phyloP scores from a whole-genome alignment of 2,797 vertebrate species.

The Echiichthys vipera region DNA sequence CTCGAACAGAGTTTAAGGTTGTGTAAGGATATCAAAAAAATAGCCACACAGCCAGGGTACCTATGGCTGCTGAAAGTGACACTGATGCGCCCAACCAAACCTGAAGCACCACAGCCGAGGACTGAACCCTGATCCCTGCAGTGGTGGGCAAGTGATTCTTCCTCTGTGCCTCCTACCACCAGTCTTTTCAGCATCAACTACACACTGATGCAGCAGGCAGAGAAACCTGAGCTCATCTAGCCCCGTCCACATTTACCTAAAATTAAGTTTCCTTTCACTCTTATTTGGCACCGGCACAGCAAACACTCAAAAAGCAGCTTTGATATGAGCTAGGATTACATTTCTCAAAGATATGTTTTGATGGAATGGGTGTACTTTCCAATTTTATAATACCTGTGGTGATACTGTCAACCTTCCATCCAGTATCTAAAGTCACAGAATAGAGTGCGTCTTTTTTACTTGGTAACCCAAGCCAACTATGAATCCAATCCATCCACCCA shows the following conservation, averaged over 20 bases:
- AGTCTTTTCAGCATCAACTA: background rate
- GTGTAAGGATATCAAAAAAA: slow-evolving; percentile 14
- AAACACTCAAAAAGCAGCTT: background rate
- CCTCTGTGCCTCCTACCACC: background rate
- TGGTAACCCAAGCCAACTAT: background rate
- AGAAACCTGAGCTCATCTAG: background rate
- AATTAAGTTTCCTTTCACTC: background rate
- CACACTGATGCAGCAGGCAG: background rate
- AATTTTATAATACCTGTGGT: background rate
- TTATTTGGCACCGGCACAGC: background rate
- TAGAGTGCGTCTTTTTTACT: background rate
- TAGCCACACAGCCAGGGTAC: background rate
- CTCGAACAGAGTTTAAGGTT: slow-evolving; percentile 44
- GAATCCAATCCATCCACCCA: background rate
- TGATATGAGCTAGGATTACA: background rate
- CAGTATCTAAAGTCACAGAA: background rate
- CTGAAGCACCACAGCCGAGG: background rate
- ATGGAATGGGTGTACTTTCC: background rate
- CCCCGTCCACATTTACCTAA: background rate
- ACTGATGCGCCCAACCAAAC: background rate
- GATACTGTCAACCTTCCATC: background rate
- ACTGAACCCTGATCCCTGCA: slow-evolving; percentile 1
- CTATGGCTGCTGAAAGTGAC: slow-evolving; percentile 33
- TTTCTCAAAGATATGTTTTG: background rate
- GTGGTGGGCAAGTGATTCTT: background rate